Evolutionary conservation across 2,888 invertebrate species (phyloP).

Genomic region (Pachymerium ferrugineum): DNA sequence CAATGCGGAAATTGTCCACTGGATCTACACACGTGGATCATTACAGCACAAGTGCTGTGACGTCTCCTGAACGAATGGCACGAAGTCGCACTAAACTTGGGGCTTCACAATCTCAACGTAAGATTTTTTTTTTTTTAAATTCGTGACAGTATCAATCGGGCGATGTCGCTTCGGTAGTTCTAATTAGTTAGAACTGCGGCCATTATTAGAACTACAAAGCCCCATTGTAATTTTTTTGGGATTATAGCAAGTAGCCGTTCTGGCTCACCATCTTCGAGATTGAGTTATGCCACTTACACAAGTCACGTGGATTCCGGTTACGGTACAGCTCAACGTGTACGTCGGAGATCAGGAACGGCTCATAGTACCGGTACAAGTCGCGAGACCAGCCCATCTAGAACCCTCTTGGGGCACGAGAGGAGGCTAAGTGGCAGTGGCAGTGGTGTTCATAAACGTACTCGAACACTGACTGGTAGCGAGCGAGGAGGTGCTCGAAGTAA

Average conservation of each 20-base stretch:
- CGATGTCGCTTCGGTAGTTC: not conserved
- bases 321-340: constrained; percentile 39
- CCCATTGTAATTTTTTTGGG: constrained; percentile 33
- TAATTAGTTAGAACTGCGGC: constrained; percentile 16
- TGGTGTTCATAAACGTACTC: constrained; percentile 35
- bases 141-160: not conserved
- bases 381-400: constrained; percentile 47
- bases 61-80: constrained; percentile 56
- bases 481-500: constrained; percentile 39
- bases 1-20: constrained; percentile 53
- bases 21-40: constrained; percentile 10
- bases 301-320: constrained; percentile 38
- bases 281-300: constrained; percentile 63
- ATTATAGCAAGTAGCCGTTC: constrained; percentile 79
- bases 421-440: constrained; percentile 44
- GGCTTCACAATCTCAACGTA: constrained; percentile 88
- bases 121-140: constrained; percentile 45
- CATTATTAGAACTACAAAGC: constrained; percentile 23
- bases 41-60: constrained; percentile 48
- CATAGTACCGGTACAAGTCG: constrained; percentile 49
- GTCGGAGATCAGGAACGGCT: constrained; percentile 44
- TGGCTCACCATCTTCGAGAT: constrained; percentile 83
- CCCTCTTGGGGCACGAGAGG: constrained; percentile 44
- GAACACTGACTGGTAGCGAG: not conserved
- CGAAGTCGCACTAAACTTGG: constrained; percentile 62